Base-by-base conservation (phyloP, 2,888 invertebrate genomes). In the Alloscopus bannaensis region DNA sequence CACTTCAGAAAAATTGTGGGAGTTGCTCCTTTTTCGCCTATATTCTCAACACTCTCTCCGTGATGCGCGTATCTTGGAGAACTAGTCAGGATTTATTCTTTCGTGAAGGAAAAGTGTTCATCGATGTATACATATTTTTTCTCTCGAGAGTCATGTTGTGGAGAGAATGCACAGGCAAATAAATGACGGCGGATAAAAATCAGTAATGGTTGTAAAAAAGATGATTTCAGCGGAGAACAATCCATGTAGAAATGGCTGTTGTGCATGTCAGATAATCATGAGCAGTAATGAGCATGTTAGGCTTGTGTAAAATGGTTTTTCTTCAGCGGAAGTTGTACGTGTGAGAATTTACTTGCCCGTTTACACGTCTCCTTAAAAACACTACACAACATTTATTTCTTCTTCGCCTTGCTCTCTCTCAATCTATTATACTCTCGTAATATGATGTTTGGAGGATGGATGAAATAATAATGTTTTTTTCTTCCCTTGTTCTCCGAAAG, bases 241-340 rank as follows among this genome's bases (percentile, higher is more conserved):
- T 64, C 77, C 64, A 55, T 70, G 77, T 65, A 77, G 62, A 69
- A 66, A 77, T 64, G 62, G 36, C 40, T 77, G 36, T 62, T 69
- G 69, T 69, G 69, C 77, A 77, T 70, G 77, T 70, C 69, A 57
- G 77, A 45, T 77, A 77, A 77, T 77, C 62, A 78, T 65, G 66
- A 78, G 50, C 78, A 78, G 50, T 78, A 71, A 71, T 78, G 66
- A 71, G 78, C 71, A 78, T 78, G 78, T 78, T 42, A 2, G n/a
- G 22, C 59, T 28, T 66, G 20, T 40, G 59, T 57, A 57, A 57
- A 57, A 55, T 64, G 55, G 47, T 62, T 69, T 73, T 55, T 42
- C 60, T 77, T 68, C 52, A 77, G 55, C 78, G 78, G 78, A 78
- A 78, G 71, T 65, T 31, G 70, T 45, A 78, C 71, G 78, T 78